Evolutionary conservation across 2,113 vertebrate genomes (phyloP).

Genomic region (Neolamprologus sp.): DNA sequence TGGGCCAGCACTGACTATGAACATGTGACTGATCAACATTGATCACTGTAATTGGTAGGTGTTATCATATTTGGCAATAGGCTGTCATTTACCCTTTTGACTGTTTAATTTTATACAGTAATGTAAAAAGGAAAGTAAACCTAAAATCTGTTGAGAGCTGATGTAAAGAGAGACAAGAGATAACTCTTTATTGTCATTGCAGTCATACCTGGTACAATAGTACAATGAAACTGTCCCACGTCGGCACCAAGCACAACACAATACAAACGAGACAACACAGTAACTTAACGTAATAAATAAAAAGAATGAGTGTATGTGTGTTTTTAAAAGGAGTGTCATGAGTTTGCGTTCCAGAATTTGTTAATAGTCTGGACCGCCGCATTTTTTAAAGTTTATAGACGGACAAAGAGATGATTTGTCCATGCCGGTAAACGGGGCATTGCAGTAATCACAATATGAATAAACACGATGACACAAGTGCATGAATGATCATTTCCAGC

Average conservation of each 20-base stretch:
- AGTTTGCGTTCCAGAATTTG: background rate
- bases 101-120: background rate
- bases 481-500: background rate
- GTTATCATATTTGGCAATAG: background rate
- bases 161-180: background rate
- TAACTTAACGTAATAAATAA: background rate
- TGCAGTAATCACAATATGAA: background rate
- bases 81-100: background rate
- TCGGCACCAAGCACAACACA: background rate
- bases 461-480: background rate
- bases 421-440: background rate
- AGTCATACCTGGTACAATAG: background rate
- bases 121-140: background rate
- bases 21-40: background rate
- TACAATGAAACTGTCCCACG: background rate
- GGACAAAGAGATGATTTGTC: background rate
- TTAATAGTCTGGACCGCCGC: background rate
- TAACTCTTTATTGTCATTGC: background rate
- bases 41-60: background rate
- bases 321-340: background rate
- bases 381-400: background rate
- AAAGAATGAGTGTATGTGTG: background rate
- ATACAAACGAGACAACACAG: background rate
- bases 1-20: background rate
- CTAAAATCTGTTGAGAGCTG: background rate